Conservation (phyloP, 2,888 invertebrate species). For the Hirtodrosophila histrioides region DNA sequence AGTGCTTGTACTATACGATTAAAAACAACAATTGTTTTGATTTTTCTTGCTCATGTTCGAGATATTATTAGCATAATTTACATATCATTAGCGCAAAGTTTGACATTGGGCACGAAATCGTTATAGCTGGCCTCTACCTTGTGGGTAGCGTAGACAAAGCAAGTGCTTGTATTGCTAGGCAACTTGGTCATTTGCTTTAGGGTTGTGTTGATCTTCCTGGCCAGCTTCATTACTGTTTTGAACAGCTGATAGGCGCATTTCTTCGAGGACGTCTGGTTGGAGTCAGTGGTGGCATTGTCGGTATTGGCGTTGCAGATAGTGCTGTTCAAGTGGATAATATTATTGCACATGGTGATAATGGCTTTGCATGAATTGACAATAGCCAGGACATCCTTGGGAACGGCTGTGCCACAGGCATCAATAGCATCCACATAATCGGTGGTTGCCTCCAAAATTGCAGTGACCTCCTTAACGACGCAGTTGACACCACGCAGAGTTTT, state of each 20-base stretch:
- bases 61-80: background rate
- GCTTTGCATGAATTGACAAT: slow-evolving; percentile 38
- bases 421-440: slow-evolving; percentile 50
- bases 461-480: slow-evolving; percentile 52
- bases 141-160: slow-evolving; percentile 44
- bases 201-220: slow-evolving; percentile 28
- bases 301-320: slow-evolving; percentile 28
- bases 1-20: background rate
- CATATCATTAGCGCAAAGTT: slow-evolving; percentile 31
- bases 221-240: slow-evolving; percentile 17
- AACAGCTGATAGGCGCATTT: slow-evolving; percentile 20
- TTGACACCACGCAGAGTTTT: slow-evolving; percentile 47
- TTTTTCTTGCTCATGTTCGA: slow-evolving; percentile 1
- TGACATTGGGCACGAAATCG: slow-evolving; percentile 44
- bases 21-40: background rate
- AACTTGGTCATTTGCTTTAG: slow-evolving; percentile 28
- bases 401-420: slow-evolving; percentile 32
- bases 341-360: slow-evolving; percentile 39
- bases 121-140: slow-evolving; percentile 32
- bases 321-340: slow-evolving; percentile 35
- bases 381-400: slow-evolving; percentile 54
- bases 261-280: slow-evolving; percentile 3
- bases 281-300: background rate
- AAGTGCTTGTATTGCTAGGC: slow-evolving; percentile 50
- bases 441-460: slow-evolving; percentile 28